Percentiles rank a stretch among this genome's conserved stretches.
phyloP scores from a whole-genome alignment of 2,113 vertebrate species.

The Myotis brandtii region DNA sequence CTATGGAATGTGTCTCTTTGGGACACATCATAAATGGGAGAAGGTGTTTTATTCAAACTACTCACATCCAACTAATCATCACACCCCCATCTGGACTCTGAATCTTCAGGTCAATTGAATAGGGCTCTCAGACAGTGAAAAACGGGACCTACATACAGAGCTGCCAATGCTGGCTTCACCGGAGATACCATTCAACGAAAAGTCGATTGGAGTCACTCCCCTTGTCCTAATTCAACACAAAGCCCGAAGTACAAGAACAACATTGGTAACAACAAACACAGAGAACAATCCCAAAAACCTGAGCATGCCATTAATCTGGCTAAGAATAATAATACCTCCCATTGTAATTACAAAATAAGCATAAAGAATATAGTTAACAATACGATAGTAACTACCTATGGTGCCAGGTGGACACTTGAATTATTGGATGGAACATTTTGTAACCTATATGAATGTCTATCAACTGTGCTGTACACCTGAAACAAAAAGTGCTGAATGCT shows the following conservation, averaged over 20 bases:
- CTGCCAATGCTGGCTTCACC: background rate
- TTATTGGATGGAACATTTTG: background rate
- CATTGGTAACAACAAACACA: background rate
- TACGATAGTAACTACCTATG: no score
- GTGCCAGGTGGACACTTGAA: background rate
- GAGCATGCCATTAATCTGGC: background rate
- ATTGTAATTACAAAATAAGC: background rate
- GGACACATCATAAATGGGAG: background rate
- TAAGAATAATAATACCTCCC: background rate
- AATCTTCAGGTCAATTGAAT: background rate
- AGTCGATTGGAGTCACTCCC: background rate
- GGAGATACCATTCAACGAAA: background rate
- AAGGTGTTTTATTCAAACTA: background rate
- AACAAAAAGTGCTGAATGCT: background rate
- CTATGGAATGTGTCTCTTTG: background rate
- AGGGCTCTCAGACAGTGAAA: background rate
- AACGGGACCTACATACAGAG: background rate
- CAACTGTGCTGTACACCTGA: background rate
- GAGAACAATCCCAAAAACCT: background rate
- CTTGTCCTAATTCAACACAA: background rate
- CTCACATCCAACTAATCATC: background rate
- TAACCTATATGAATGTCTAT: background rate
- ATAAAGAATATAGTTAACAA: background rate
- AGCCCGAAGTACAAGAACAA: background rate
- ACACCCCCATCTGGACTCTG: background rate